phyloP scores from a whole-genome alignment of 2,888 invertebrate species.

The Autographa gamma region DNA sequence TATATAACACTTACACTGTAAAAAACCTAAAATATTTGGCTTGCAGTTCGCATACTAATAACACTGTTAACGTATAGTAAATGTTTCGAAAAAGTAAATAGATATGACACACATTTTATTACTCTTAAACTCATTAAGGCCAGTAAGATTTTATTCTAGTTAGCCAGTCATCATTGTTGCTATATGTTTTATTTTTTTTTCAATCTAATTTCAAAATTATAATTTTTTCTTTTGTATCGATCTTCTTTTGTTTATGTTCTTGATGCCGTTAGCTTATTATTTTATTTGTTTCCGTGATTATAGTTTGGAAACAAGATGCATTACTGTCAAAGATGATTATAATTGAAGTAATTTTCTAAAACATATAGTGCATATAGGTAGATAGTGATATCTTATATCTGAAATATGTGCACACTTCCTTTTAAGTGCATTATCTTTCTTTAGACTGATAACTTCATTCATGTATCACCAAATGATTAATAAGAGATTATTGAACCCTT shows the following conservation, averaged over 20 bases:
- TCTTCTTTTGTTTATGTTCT: too few species aligned
- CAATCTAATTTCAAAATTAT: too few species aligned
- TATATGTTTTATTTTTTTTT: too few species aligned
- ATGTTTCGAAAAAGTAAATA: conserved; percentile 59
- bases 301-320: too few species aligned
- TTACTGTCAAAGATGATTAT: too few species aligned
- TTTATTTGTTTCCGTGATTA: too few species aligned
- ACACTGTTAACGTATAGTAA: conserved; percentile 58
- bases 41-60: conserved; percentile 60
- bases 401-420: neutral
- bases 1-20: conserved; percentile 38
- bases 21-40: conserved; percentile 56
- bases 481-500: neutral
- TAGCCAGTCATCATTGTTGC: conserved; percentile 23
- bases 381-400: neutral
- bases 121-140: conserved; percentile 46
- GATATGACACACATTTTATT: conserved; percentile 55
- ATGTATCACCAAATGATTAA: neutral
- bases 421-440: neutral
- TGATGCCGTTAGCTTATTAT: too few species aligned
- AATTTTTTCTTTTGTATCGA: too few species aligned
- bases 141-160: conserved; percentile 47
- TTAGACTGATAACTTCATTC: neutral
- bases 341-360: too few species aligned
- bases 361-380: too few species aligned